Evolutionary conservation across 2,113 vertebrate species (phyloP).

Genomic region (Cephalopterus ornatus): DNA sequence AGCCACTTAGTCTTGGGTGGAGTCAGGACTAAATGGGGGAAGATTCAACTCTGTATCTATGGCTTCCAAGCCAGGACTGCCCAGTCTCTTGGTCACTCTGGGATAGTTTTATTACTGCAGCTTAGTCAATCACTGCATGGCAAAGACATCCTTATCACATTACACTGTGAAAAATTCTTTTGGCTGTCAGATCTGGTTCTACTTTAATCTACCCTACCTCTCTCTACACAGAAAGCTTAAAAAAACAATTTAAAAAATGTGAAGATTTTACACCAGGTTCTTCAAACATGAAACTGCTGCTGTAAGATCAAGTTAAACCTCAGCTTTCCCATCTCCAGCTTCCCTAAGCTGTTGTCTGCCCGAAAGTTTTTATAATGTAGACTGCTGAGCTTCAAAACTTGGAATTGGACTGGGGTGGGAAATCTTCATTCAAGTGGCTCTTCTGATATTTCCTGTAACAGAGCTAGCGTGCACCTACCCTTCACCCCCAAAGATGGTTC

Average conservation of each 20-base stretch:
- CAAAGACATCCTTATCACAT: background rate
- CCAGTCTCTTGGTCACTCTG: background rate
- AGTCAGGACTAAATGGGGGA: background rate
- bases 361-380: background rate
- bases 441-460: background rate
- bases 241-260: background rate
- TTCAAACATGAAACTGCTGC: background rate
- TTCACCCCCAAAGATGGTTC: background rate
- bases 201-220: background rate
- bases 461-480: background rate
- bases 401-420: background rate
- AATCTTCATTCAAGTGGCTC: background rate
- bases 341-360: background rate
- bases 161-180: background rate
- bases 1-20: background rate
- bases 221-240: background rate
- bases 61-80: background rate
- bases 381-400: background rate
- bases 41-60: background rate
- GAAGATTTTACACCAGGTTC: background rate
- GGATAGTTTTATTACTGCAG: background rate
- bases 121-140: rapidly evolving
- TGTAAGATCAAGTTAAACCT: background rate
- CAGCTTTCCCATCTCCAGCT: background rate
- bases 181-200: background rate